phyloP scores from a whole-genome alignment of 2,113 vertebrate genomes.

The Eleginops maclovinus region DNA sequence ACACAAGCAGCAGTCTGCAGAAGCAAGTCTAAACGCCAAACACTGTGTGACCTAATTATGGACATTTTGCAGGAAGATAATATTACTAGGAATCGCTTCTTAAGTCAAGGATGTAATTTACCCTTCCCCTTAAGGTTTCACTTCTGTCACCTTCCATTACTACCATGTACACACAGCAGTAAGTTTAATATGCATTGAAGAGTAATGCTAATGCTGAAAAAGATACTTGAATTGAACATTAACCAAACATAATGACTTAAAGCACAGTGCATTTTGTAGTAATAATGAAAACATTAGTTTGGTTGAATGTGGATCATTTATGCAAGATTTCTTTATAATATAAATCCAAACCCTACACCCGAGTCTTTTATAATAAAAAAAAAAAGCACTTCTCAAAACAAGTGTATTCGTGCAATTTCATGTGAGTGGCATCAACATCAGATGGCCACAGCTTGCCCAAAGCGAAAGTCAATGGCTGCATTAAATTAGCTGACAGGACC shows the following conservation, averaged over 20 bases:
- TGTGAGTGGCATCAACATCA: constrained; percentile 5
- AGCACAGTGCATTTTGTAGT: background rate
- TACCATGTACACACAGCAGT: background rate
- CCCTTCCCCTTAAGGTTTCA: background rate
- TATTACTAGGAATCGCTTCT: constrained; percentile 15
- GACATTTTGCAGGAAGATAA: constrained; percentile 38
- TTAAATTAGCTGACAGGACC: constrained; percentile 49
- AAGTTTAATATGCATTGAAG: background rate
- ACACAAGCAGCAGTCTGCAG: constrained; percentile 37
- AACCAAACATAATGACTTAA: background rate
- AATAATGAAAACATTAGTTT: background rate
- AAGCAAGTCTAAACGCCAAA: constrained; percentile 33
- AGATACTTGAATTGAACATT: background rate
- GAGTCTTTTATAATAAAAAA: background rate
- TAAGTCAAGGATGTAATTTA: background rate
- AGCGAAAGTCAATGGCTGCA: constrained; percentile 38
- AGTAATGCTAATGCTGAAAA: background rate
- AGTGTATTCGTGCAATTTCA: background rate
- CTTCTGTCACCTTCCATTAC: background rate
- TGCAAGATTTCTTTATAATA: background rate
- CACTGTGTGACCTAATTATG: constrained; percentile 40
- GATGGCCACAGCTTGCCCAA: constrained; percentile 31
- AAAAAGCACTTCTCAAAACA: constrained; percentile 4
- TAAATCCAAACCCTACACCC: background rate
- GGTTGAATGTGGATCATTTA: background rate